Percentiles rank a stretch among this genome's conserved stretches.
Evolutionary conservation across 2,888 invertebrate genomes (phyloP).

Genomic region (Epirrita christyi): DNA sequence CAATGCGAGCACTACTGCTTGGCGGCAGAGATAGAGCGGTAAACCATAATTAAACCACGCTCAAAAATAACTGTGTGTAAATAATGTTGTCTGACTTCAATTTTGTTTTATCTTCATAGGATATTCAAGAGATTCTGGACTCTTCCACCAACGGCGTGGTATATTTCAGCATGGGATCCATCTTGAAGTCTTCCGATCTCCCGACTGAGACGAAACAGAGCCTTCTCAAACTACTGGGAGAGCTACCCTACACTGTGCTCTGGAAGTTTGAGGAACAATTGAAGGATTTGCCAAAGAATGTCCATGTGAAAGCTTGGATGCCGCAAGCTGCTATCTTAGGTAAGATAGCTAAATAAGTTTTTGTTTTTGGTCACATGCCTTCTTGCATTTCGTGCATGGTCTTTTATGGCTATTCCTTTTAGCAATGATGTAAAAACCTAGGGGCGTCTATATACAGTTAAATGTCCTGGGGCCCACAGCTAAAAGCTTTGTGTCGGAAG

Average conservation of each 20-base stretch:
- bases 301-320: conserved; percentile 76
- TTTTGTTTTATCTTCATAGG: conserved; percentile 44
- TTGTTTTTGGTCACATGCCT: no score
- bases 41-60: no score
- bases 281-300: conserved; percentile 63
- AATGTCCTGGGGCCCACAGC: no score
- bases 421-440: no score
- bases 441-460: no score
- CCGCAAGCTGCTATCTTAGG: conserved; percentile 82
- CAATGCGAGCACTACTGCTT: no score
- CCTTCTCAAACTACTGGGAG: conserved; percentile 48
- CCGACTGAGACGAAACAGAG: conserved; percentile 43
- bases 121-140: conserved; percentile 61
- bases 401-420: no score
- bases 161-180: conserved; percentile 71
- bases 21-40: no score
- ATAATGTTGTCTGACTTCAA: not conserved
- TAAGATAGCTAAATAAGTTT: conserved; percentile 37
- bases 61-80: no score
- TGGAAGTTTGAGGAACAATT: conserved; percentile 79
- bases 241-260: conserved; percentile 66
- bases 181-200: conserved; percentile 51
- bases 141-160: conserved; percentile 57
- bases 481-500: no score
- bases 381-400: no score